phyloP scores from a whole-genome alignment of 2,113 vertebrate species.

The Ploceus nigricollis region DNA sequence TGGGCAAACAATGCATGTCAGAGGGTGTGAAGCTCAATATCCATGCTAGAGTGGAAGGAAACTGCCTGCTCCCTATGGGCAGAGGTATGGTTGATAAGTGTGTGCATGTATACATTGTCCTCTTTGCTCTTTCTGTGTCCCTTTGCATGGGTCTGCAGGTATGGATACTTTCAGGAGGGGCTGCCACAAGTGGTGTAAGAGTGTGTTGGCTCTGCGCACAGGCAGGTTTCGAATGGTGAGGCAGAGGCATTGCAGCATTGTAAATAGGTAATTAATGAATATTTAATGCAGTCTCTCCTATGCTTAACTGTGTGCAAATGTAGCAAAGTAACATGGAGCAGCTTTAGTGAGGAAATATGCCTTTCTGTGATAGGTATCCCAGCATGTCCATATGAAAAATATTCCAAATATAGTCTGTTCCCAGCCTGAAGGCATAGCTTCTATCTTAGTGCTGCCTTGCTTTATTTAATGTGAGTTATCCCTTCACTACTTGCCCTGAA shows the following conservation, averaged over 20 bases:
- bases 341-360: background rate
- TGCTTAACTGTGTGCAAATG: background rate
- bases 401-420: background rate
- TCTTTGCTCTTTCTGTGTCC: background rate
- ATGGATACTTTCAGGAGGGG: background rate
- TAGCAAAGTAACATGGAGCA: background rate
- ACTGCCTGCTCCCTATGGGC: background rate
- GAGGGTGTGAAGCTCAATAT: background rate
- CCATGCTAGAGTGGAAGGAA: background rate
- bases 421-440: background rate
- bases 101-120: fast-evolving
- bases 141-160: background rate
- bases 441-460: background rate
- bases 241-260: background rate
- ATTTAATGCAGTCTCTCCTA: background rate
- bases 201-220: background rate
- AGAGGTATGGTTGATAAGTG: fast-evolving
- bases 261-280: background rate
- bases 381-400: background rate
- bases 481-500: background rate
- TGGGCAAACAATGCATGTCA: background rate
- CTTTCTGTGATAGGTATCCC: background rate
- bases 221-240: background rate
- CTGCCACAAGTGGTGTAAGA: background rate
- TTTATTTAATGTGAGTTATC: background rate